Conservation (phyloP, 2,113 vertebrate species). For the Crotalus viridis region DNA sequence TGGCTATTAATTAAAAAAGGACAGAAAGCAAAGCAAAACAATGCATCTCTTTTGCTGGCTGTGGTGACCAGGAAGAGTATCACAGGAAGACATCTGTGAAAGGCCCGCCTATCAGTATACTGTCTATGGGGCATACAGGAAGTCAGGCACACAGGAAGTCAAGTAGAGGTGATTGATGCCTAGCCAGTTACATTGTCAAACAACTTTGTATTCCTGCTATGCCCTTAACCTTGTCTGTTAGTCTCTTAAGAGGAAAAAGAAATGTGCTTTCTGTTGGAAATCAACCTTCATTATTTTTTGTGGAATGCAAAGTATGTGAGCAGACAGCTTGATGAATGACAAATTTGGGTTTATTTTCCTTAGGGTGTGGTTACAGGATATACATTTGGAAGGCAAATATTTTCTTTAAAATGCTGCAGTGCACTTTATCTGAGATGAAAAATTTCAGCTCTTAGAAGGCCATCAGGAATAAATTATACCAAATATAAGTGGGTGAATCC, state of each 20-base stretch:
- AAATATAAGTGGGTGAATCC: neutral
- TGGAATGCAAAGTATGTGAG: conserved; percentile 15
- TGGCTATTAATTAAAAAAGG: neutral
- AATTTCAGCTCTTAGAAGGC: conserved; percentile 12
- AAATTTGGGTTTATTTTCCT: conserved; percentile 50
- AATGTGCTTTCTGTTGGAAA: conserved; percentile 41
- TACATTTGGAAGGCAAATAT: conserved; percentile 1
- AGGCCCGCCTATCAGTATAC: conserved; percentile 67
- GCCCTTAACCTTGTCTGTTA: conserved; percentile 53
- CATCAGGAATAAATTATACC: neutral
- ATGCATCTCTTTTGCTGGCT: conserved; percentile 3
- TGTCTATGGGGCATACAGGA: conserved; percentile 50
- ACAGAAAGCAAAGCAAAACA: neutral
- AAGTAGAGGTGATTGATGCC: conserved; percentile 57
- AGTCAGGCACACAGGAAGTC: conserved; percentile 75
- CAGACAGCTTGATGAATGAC: neutral
- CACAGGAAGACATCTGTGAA: conserved; percentile 84
- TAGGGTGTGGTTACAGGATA: conserved; percentile 34
- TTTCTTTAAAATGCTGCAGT: conserved; percentile 19
- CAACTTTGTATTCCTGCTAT: conserved; percentile 47
- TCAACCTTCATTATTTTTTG: neutral
- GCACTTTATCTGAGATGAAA: neutral
- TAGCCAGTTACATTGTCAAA: conserved; percentile 42
- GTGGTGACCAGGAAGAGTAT: conserved; percentile 71
- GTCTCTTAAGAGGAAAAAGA: conserved; percentile 39